A percentile compares a stretch with the other conserved stretches of the same genome.
These are phyloP conservation scores for Drosophila mojavensis DNA, from an alignment of 1,140 invertebrate species.

Conservation along the genomic window DNA sequence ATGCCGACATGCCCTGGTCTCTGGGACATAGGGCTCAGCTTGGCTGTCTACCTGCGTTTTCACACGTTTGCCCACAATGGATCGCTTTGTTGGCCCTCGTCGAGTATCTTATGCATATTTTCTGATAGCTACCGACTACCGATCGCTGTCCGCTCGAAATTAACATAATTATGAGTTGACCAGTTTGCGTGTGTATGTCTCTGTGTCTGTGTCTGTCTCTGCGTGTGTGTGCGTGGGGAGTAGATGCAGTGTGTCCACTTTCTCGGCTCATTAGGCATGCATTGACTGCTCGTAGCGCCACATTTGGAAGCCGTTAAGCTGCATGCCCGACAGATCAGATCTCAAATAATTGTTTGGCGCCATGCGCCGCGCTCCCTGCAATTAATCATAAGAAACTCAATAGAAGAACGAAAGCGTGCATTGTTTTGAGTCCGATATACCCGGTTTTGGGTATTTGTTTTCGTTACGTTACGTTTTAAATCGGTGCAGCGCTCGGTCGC, in stretches of 20 bases:
- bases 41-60: slow-evolving; percentile 61
- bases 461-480: slow-evolving; percentile 76
- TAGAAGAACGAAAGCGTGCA: slow-evolving; percentile 17
- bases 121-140: slow-evolving; percentile 62
- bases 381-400: slow-evolving; percentile 61
- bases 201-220: no score
- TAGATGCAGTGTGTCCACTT: slow-evolving; percentile 53
- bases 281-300: slow-evolving; percentile 55
- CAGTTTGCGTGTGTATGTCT: background rate
- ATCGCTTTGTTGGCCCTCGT: slow-evolving; percentile 20
- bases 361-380: slow-evolving; percentile 33
- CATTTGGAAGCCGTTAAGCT: slow-evolving; percentile 74
- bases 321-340: slow-evolving; percentile 57
- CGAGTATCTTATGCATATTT: slow-evolving; percentile 13
- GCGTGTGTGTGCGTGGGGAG: background rate
- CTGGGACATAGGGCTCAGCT: slow-evolving; percentile 1
- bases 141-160: slow-evolving; percentile 50
- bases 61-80: slow-evolving; percentile 60
- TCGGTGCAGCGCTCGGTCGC: slow-evolving; percentile 60
- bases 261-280: slow-evolving; percentile 78
- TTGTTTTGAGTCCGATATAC: slow-evolving; percentile 45
- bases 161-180: slow-evolving; percentile 75
- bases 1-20: slow-evolving; percentile 12
- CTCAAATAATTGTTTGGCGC: slow-evolving; percentile 78
- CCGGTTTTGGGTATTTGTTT: slow-evolving; percentile 47